Percentiles rank a stretch among this genome's conserved stretches.
Evolutionary conservation across 2,113 vertebrate species (phyloP).

Genomic region (Brachyistius frenatus): DNA sequence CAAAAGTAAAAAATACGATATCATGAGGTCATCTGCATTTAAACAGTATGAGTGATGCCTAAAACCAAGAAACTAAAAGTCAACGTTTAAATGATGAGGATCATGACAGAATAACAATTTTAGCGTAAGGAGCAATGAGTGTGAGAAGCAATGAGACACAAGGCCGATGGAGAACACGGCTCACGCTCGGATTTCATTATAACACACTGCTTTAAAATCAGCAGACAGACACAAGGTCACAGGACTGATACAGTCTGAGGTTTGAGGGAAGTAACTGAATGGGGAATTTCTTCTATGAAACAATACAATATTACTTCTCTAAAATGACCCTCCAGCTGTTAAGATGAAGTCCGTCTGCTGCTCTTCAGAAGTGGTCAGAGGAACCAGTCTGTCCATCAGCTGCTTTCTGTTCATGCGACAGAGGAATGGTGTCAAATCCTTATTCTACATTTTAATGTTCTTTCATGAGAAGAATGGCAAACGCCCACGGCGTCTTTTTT

Average conservation of each 20-base stretch:
- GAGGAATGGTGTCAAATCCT: slow-evolving; percentile 72
- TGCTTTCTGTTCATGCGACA: slow-evolving; percentile 53
- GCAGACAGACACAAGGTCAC: no score
- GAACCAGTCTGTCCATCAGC: slow-evolving; percentile 18
- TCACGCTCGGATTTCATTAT: no score
- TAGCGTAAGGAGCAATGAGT: no score
- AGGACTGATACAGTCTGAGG: neutral
- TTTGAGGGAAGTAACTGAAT: slow-evolving; percentile 1
- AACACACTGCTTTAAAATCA: no score
- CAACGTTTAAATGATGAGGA: no score
- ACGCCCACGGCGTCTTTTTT: slow-evolving; percentile 77
- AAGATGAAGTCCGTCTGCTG: slow-evolving; percentile 19
- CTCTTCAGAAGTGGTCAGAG: slow-evolving; percentile 37
- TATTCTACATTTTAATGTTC: slow-evolving; percentile 75
- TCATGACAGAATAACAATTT: no score
- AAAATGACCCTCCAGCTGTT: slow-evolving; percentile 27
- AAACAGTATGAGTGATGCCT: no score
- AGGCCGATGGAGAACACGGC: no score
- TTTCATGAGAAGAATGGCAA: slow-evolving; percentile 80
- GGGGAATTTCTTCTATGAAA: slow-evolving; percentile 29
- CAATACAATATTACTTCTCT: slow-evolving; percentile 49
- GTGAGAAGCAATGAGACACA: no score
- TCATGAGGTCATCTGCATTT: no score
- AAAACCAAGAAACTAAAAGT: no score
- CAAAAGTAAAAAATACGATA: no score